phyloP scores from a whole-genome alignment of 2,888 invertebrate genomes.

The Marronus borbonicus region DNA sequence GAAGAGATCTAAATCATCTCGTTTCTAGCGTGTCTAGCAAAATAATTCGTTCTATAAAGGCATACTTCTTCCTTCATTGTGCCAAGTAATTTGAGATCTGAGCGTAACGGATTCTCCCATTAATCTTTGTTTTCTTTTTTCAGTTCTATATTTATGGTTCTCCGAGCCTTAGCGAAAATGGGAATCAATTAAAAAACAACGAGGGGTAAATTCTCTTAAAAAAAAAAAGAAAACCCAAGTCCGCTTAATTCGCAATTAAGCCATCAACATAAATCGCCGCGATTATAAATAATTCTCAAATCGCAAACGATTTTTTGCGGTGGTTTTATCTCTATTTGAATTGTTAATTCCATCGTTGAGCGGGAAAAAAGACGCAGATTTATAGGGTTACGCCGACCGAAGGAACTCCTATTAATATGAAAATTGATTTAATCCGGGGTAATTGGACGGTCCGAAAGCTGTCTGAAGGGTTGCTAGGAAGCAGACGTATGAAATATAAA shows the following conservation, averaged over 20 bases:
- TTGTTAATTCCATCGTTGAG: conserved; percentile 40
- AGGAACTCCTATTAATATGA: conserved; percentile 39
- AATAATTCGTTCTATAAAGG: too few relatives aligned
- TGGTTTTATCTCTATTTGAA: conserved; percentile 39
- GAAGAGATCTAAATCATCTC: too few relatives aligned
- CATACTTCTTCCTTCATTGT: too few relatives aligned
- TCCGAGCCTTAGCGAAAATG: too few relatives aligned
- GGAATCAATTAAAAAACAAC: too few relatives aligned
- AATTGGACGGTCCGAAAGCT: conserved; percentile 30
- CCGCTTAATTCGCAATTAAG: conserved; percentile 12
- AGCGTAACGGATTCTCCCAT: too few relatives aligned
- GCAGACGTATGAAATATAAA: conserved; percentile 17
- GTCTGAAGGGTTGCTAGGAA: conserved; percentile 12
- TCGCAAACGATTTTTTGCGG: background rate
- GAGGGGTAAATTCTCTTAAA: background rate
- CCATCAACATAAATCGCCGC: conserved; percentile 33
- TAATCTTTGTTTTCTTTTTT: too few relatives aligned
- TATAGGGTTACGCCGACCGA: conserved; percentile 20
- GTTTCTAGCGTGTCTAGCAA: too few relatives aligned
- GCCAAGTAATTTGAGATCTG: too few relatives aligned
- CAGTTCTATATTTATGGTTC: too few relatives aligned
- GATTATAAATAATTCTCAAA: conserved; percentile 42
- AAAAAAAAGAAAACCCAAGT: background rate
- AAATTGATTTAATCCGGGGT: conserved; percentile 46
- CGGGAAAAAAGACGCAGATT: conserved; percentile 41